Conservation (phyloP, 2,888 invertebrate genomes). For the Saturnia japonica region DNA sequence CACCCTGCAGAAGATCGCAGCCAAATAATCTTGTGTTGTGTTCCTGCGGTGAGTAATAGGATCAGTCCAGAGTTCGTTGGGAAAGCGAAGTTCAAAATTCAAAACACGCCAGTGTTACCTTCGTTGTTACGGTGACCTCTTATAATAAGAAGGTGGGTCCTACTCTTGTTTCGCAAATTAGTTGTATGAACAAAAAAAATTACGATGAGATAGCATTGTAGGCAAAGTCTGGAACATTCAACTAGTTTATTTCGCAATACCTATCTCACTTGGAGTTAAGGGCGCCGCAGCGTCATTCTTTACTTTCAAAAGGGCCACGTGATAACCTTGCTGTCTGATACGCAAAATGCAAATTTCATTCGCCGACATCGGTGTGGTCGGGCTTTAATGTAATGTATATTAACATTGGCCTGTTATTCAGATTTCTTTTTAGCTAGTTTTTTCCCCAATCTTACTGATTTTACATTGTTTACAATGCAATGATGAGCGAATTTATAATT, state of each 20-base stretch:
- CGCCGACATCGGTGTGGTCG: slow-evolving; percentile 25
- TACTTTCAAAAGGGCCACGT: slow-evolving; percentile 54
- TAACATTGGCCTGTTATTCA: slow-evolving; percentile 29
- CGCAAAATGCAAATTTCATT: slow-evolving; percentile 54
- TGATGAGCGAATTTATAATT: background rate
- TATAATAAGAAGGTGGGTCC: no score
- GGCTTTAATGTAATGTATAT: slow-evolving; percentile 29
- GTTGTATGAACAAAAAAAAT: no score
- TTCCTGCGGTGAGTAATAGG: no score
- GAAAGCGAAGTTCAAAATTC: no score
- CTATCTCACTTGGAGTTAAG: slow-evolving; percentile 33
- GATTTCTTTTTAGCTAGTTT: background rate
- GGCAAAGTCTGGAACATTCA: background rate
- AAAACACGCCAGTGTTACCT: no score
- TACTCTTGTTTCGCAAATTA: no score
- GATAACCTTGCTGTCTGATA: slow-evolving; percentile 60
- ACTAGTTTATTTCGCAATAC: slow-evolving; percentile 7
- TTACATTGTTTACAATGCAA: background rate
- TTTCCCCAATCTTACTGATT: background rate
- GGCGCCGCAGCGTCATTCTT: slow-evolving; percentile 47
- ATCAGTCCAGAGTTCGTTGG: no score
- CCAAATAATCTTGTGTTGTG: no score
- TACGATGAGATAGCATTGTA: background rate
- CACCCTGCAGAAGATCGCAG: no score
- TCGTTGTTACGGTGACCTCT: no score